Conservation (phyloP, 53 echinoderm and acorn worm species). For the Hippasteria phrygiana region DNA sequence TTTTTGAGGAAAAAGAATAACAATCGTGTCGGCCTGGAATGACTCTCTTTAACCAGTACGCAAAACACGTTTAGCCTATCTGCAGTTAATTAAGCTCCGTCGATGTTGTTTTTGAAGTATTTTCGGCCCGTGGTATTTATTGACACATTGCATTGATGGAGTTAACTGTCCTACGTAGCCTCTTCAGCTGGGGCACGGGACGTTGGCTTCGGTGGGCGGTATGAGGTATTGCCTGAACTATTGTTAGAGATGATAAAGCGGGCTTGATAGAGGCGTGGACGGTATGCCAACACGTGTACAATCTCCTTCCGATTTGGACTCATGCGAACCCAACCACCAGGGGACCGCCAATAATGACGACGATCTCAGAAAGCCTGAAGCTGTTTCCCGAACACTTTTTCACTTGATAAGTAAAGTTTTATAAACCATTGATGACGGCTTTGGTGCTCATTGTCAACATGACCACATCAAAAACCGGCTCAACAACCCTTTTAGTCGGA, state of each 20-base stretch:
- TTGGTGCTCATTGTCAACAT: not conserved
- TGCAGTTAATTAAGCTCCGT: conserved; percentile 9
- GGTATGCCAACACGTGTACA: conserved; percentile 31
- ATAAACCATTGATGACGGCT: not conserved
- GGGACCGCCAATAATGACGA: not conserved
- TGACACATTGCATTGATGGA: conserved; percentile 7
- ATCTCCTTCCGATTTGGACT: not conserved
- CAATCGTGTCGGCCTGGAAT: not conserved
- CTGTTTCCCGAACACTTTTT: not conserved
- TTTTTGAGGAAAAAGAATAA: too few species aligned
- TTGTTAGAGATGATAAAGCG: conserved; percentile 9
- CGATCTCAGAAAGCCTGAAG: conserved; percentile 10
- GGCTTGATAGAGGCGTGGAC: not conserved
- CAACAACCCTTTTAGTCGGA: too few species aligned
- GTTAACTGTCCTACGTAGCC: not conserved
- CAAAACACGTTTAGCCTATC: not conserved
- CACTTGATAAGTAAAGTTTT: conserved; percentile 41
- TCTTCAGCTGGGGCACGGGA: not conserved
- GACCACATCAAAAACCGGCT: too few species aligned
- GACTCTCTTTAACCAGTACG: not conserved
- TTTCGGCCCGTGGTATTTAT: not conserved
- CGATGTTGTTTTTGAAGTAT: conserved; percentile 5
- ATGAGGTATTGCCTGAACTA: not conserved
- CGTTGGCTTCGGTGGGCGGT: conserved; percentile 12
- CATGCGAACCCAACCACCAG: conserved; percentile 46